phyloP scores from a whole-genome alignment of 2,888 invertebrate genomes.

The Cheilosia grossa region DNA sequence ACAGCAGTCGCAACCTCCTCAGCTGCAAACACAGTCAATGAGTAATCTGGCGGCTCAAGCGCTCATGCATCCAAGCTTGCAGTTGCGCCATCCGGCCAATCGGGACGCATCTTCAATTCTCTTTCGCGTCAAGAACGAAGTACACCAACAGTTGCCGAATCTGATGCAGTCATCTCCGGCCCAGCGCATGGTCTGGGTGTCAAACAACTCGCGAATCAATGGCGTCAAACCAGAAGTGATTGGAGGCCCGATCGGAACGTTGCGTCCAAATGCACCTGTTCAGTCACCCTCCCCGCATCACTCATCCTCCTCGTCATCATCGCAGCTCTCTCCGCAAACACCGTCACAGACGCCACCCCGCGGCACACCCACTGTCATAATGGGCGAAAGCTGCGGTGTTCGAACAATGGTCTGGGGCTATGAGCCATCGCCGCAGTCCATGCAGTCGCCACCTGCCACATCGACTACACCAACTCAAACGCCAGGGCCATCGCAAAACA shows the following conservation, averaged over 20 bases:
- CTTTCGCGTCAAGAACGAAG: constrained; percentile 83
- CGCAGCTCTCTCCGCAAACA: constrained; percentile 82
- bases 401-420: constrained; percentile 88
- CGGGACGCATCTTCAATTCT: constrained; percentile 82
- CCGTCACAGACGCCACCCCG: constrained; percentile 83
- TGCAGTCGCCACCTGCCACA: constrained; percentile 84
- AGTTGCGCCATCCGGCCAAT: constrained; percentile 83
- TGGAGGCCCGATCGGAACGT: constrained; percentile 84
- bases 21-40: constrained; percentile 79
- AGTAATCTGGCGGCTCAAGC: constrained; percentile 79
- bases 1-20: constrained; percentile 78
- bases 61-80: constrained; percentile 83
- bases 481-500: constrained; percentile 84
- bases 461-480: constrained; percentile 81
- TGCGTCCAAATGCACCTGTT: constrained; percentile 79
- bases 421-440: constrained; percentile 85
- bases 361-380: constrained; percentile 93
- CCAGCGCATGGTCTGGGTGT: constrained; percentile 85
- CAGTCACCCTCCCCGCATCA: constrained; percentile 82
- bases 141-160: constrained; percentile 81
- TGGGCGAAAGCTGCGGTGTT: constrained; percentile 96
- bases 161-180: constrained; percentile 82
- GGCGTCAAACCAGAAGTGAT: constrained; percentile 93
- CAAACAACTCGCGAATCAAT: constrained; percentile 87
- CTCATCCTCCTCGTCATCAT: constrained; percentile 81